Evolutionary conservation across 2,797 vertebrate species (phyloP), one percentile per base, ranked within the genome.

Genomic region (Enteromius anoplus): DNA sequence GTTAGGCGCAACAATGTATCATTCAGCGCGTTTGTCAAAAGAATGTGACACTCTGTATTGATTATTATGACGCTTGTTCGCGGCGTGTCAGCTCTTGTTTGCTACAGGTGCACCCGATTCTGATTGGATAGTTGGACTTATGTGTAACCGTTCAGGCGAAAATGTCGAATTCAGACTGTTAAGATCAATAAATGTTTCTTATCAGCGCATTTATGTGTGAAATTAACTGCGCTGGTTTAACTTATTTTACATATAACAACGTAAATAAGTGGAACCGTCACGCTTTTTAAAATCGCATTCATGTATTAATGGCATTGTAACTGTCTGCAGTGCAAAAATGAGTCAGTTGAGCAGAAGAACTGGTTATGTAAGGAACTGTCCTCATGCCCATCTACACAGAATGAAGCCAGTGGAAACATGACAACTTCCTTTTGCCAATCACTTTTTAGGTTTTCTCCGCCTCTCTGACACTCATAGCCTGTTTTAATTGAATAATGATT

Each of bases 281-380:
- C 5, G 23, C 4, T 71, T 29, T 71, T 71, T 21, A 53, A 70
- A 42, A 55, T 80, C 8, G 10, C n/a, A 17, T 29, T 29, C 51
- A 3, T 70, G 10, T 19, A 34, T 58, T 12, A 29, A 29, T 32
- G 51, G 2, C 47, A 21, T n/a, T 81, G 26, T 64, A 42, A 23
- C 53, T 60, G 26, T 45, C 68, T 80, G 68, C 64, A 64, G 76
- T 42, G 53, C 29, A 26, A 34, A 55, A 83, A 75, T 64, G 76
- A 78, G 68, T 78, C 68, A 65, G 77, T 69, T 69, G 68, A 65
- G 37, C 70, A 82, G 82, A 76, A 76, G 72, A 81, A 76, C 66
- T 75, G 76, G 42, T 77, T 62, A 81, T 75, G 80, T 85, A 70
- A 66, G 68, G 32, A 70, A 70, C 80, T 66, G 75, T 65, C 71